Percentiles rank a stretch among this genome's conserved stretches.
Evolutionary conservation across 2,797 vertebrate genomes (phyloP).

Genomic region (Periparus ater): DNA sequence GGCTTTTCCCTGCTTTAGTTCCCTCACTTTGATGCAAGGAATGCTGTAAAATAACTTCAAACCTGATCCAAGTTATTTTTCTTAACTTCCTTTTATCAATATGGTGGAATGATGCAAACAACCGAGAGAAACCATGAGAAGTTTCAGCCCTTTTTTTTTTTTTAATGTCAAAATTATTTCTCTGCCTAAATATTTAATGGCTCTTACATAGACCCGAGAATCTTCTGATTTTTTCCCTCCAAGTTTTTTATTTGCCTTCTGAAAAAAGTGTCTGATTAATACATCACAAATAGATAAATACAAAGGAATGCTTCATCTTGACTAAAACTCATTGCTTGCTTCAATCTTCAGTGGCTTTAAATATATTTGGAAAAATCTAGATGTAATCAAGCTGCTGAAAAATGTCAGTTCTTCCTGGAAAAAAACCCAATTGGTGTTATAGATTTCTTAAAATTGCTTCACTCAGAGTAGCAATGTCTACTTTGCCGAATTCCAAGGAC

Average conservation of each 20-base stretch:
- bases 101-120: background rate
- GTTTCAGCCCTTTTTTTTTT: background rate
- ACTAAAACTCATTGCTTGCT: background rate
- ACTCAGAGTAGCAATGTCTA: background rate
- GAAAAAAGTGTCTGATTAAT: background rate
- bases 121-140: background rate
- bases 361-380: background rate
- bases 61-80: background rate
- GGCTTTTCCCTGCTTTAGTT: background rate
- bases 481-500: background rate
- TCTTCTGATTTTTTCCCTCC: too few species aligned
- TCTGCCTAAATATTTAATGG: background rate
- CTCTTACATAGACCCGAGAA: background rate
- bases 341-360: background rate
- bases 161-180: background rate
- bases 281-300: background rate
- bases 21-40: background rate
- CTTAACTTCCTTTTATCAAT: background rate
- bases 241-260: background rate
- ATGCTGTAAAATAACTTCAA: background rate
- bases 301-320: background rate
- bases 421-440: background rate
- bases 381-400: background rate
- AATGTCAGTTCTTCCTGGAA: background rate
- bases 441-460: background rate